phyloP scores from a whole-genome alignment of 2,888 invertebrate genomes.

The Cerastis leucographa region DNA sequence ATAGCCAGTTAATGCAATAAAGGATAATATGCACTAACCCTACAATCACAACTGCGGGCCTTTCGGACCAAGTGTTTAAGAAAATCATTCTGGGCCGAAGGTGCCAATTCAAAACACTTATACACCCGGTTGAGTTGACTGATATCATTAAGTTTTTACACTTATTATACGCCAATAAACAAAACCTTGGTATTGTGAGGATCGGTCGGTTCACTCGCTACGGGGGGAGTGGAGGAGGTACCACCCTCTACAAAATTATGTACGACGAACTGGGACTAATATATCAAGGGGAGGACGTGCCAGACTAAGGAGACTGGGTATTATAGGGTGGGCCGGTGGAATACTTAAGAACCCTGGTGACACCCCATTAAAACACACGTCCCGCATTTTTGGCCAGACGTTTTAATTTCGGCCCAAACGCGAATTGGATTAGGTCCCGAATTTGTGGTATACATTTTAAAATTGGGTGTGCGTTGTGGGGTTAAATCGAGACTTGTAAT shows the following conservation, averaged over 20 bases:
- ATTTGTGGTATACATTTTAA: conserved; percentile 66
- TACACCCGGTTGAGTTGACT: conserved; percentile 59
- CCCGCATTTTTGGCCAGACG: conserved; percentile 89
- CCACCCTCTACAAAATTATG: conserved; percentile 90
- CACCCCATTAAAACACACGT: conserved; percentile 91
- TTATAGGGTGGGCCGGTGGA: conserved; percentile 89
- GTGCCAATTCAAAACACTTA: conserved; percentile 53
- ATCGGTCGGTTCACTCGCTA: conserved; percentile 83
- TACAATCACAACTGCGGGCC: conserved; percentile 31
- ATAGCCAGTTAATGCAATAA: conserved; percentile 56
- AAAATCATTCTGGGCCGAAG: conserved; percentile 43
- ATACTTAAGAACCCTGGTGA: conserved; percentile 90
- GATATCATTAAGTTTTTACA: conserved; percentile 73
- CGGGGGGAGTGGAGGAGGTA: conserved; percentile 78
- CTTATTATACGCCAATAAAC: conserved; percentile 88
- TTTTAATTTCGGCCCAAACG: conserved; percentile 86
- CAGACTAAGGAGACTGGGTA: conserved; percentile 90
- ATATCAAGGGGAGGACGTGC: conserved; percentile 91
- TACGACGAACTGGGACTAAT: conserved; percentile 91
- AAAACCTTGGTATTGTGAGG: conserved; percentile 89
- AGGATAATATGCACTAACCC: conserved; percentile 51
- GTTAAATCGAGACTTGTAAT: conserved; percentile 61
- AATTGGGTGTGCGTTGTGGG: conserved; percentile 60
- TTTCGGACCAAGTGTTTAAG: conserved; percentile 34
- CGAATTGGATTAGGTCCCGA: conserved; percentile 74